Percentiles rank a stretch among this genome's conserved stretches.
Evolutionary conservation across 2,888 invertebrate species (phyloP).

Genomic region (Dasypogon diadema): DNA sequence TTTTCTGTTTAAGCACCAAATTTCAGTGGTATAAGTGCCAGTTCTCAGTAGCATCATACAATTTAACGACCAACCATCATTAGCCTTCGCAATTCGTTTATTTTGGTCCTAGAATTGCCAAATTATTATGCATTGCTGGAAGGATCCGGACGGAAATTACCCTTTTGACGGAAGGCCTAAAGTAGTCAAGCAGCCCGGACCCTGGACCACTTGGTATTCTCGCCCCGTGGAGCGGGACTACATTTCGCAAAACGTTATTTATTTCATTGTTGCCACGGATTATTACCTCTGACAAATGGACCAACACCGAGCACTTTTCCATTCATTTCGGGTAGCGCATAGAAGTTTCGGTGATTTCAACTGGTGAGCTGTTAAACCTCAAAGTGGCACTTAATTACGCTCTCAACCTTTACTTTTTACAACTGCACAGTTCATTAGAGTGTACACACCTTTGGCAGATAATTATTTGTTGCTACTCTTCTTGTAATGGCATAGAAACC

Average conservation of each 20-base stretch:
- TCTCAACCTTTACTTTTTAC: neutral
- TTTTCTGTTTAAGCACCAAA: neutral
- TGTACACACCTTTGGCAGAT: too few species aligned
- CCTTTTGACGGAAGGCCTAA: constrained; percentile 1
- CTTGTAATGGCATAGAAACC: too few species aligned
- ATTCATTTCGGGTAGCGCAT: neutral
- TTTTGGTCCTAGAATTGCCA: neutral
- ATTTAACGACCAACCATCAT: constrained; percentile 37
- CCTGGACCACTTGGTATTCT: neutral
- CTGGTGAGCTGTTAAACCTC: neutral
- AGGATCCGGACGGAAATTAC: constrained; percentile 34
- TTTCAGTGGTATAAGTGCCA: neutral
- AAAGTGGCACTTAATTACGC: neutral
- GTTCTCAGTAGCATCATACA: neutral
- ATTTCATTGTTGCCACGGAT: constrained; percentile 1
- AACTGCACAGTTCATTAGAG: too few species aligned
- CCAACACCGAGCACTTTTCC: neutral
- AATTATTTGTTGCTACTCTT: too few species aligned
- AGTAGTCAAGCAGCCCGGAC: neutral
- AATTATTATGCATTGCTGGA: constrained; percentile 30
- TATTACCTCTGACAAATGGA: constrained; percentile 36
- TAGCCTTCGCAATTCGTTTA: constrained; percentile 12
- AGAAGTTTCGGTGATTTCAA: neutral
- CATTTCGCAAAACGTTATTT: constrained; percentile 5
- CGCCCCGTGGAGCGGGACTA: neutral